These are phyloP conservation scores for Coremacera marginata DNA, from an alignment of 2,888 invertebrate species.

Conservation along the genomic window DNA sequence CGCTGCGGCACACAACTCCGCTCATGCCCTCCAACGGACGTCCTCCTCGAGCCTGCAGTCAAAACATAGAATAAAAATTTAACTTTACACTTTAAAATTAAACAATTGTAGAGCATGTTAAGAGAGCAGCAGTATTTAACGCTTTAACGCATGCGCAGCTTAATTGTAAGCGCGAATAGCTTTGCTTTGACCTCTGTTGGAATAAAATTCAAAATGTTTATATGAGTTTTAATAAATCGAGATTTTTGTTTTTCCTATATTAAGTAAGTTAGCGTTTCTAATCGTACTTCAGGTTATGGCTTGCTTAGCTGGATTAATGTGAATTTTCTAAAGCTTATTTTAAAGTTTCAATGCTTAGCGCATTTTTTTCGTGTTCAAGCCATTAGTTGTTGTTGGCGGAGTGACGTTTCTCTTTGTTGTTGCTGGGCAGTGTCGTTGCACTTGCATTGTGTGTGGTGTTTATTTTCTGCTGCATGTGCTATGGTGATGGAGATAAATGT, in stretches of 20 bases:
- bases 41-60: background rate
- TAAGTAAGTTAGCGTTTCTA: background rate
- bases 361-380: conserved; percentile 9
- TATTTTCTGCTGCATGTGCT: too few relatives aligned
- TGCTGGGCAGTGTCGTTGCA: conserved; percentile 37
- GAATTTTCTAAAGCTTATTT: background rate
- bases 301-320: background rate
- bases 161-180: background rate
- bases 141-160: background rate
- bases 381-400: background rate
- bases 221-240: background rate
- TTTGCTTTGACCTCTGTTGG: background rate
- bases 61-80: too few relatives aligned
- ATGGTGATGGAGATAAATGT: too few relatives aligned
- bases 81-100: too few relatives aligned
- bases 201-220: background rate
- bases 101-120: too few relatives aligned
- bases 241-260: background rate
- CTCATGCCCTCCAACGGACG: background rate
- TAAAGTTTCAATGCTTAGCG: conserved; percentile 6
- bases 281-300: background rate
- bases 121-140: background rate
- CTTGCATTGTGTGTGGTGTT: conserved; percentile 13
- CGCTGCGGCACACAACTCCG: background rate
- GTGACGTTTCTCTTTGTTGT: background rate